Conservation (phyloP, 2,113 vertebrate species). For the Cyphomyrus discorhynchus region DNA sequence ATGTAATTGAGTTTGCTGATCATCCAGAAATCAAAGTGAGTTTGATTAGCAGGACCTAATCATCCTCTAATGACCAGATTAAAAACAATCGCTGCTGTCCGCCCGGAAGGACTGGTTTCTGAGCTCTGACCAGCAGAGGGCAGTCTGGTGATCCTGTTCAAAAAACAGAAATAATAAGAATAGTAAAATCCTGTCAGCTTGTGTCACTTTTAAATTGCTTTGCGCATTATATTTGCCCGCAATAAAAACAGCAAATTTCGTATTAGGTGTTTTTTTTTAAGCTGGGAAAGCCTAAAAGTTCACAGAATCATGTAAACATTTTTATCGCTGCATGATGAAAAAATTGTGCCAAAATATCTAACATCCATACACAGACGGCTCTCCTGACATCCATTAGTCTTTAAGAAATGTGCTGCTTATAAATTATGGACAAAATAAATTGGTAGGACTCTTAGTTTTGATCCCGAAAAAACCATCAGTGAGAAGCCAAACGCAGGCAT, state of each 20-base stretch:
- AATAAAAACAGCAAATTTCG: constrained; percentile 7
- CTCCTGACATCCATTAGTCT: background rate
- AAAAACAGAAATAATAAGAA: background rate
- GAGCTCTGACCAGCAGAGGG: constrained; percentile 30
- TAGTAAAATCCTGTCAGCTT: background rate
- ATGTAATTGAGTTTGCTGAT: constrained; percentile 64
- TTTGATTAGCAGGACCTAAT: constrained; percentile 63
- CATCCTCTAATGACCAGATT: constrained; percentile 60
- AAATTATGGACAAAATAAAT: constrained; percentile 3
- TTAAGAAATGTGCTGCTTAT: background rate
- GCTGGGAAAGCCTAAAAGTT: background rate
- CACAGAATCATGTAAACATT: constrained; percentile 6
- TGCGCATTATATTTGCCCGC: background rate
- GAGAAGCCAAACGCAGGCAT: background rate
- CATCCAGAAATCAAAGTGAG: constrained; percentile 54
- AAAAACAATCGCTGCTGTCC: constrained; percentile 31
- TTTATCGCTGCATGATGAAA: background rate
- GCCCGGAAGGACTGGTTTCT: constrained; percentile 24
- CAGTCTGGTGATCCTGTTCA: constrained; percentile 36
- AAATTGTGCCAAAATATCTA: background rate
- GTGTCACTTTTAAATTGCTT: background rate
- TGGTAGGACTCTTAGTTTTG: constrained; percentile 6
- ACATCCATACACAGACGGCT: background rate
- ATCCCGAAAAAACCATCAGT: background rate
- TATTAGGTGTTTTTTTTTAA: background rate